These are phyloP conservation scores for Eriocheir sinensis DNA, from an alignment of 1,140 invertebrate genomes.

Conservation along the genomic window DNA sequence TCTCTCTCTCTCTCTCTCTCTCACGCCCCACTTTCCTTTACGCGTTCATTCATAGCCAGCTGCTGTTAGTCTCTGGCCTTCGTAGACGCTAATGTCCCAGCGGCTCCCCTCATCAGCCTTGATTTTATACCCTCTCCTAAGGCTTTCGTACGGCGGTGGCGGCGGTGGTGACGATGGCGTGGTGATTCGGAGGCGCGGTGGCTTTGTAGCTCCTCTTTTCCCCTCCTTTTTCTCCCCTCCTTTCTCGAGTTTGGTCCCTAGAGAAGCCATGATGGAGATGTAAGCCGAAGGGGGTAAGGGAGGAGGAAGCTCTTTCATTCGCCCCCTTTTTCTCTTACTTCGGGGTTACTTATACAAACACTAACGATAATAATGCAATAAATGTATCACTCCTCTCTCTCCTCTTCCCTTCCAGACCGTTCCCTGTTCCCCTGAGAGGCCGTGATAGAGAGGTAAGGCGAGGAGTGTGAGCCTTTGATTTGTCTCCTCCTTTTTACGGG, in stretches of 20 bases:
- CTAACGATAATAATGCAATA: no score
- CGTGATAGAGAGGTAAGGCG: no score
- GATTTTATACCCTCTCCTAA: not conserved
- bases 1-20: not conserved
- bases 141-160: no score
- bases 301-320: not conserved
- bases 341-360: no score
- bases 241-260: no score
- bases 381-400: no score
- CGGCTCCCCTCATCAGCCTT: not conserved
- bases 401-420: no score
- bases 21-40: not conserved
- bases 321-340: no score
- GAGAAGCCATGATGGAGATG: not conserved
- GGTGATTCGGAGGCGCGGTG: not conserved
- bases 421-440: no score
- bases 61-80: slow-evolving; percentile 30
- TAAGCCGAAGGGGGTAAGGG: not conserved
- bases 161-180: no score
- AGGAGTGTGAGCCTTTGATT: no score
- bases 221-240: not conserved
- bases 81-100: slow-evolving; percentile 11
- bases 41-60: not conserved
- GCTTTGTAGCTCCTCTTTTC: not conserved
- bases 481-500: no score